phyloP scores from a whole-genome alignment of 2,797 vertebrate species.

The Chaenodraco wilsoni region DNA sequence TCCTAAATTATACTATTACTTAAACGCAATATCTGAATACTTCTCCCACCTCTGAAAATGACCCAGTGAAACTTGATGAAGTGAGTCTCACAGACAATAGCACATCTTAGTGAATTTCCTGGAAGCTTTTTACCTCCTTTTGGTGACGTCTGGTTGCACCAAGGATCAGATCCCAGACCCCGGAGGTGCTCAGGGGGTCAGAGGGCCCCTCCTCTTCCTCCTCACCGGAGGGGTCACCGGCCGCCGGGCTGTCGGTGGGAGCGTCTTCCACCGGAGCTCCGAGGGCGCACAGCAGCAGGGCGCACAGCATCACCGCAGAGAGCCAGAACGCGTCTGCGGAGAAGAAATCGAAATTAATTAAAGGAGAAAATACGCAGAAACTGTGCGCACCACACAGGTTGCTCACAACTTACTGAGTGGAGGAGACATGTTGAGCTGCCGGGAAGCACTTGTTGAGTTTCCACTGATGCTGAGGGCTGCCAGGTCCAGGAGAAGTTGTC shows the following conservation, averaged over 20 bases:
- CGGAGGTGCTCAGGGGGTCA: neutral
- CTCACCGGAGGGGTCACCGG: constrained; percentile 74
- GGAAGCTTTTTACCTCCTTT: constrained; percentile 63
- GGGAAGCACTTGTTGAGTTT: constrained; percentile 44
- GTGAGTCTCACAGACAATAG: neutral
- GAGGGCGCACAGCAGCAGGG: constrained; percentile 8
- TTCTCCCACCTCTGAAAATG: no score
- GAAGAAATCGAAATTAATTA: constrained; percentile 9
- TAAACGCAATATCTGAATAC: no score
- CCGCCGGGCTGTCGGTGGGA: constrained; percentile 2
- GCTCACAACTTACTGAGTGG: constrained; percentile 57
- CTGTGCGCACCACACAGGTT: neutral
- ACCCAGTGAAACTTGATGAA: no score
- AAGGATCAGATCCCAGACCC: constrained; percentile 28
- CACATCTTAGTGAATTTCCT: neutral
- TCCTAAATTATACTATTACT: no score
- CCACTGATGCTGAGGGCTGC: constrained; percentile 38
- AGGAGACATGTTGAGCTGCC: constrained; percentile 61
- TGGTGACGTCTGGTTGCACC: constrained; percentile 4
- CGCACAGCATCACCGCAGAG: constrained; percentile 40
- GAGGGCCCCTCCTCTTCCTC: neutral
- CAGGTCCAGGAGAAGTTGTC: constrained; percentile 23
- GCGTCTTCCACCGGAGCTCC: constrained; percentile 19
- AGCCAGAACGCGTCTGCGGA: constrained; percentile 43
- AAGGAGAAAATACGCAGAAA: constrained; percentile 42